phyloP scores from a whole-genome alignment of 2,113 vertebrate species.

The Arvicanthis niloticus region DNA sequence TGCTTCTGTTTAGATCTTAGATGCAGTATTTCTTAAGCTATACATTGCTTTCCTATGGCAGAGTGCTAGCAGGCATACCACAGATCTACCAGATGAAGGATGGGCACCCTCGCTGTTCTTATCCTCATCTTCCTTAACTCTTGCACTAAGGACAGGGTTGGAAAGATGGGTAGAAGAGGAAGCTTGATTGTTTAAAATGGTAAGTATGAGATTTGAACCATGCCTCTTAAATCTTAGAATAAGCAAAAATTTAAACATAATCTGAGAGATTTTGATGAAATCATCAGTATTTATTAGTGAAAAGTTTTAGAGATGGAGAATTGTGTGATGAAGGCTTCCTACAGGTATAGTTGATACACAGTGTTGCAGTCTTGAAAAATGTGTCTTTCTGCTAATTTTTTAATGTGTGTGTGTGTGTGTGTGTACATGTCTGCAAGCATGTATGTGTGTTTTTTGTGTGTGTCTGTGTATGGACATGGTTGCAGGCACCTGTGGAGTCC shows the following conservation, averaged over 20 bases:
- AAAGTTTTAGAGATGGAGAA: background rate
- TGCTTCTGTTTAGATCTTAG: background rate
- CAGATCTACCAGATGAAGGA: background rate
- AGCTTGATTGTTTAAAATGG: background rate
- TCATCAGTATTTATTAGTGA: background rate
- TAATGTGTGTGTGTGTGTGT: background rate
- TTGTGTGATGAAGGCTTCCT: background rate
- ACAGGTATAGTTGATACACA: background rate
- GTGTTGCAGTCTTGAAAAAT: background rate
- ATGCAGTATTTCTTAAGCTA: background rate
- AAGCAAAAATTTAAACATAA: background rate
- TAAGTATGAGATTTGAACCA: background rate
- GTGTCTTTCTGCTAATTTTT: background rate
- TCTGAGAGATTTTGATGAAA: background rate
- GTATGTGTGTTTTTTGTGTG: background rate
- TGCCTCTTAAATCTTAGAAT: background rate
- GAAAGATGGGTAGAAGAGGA: background rate
- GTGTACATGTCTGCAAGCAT: no score
- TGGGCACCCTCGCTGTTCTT: background rate
- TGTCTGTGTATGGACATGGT: background rate
- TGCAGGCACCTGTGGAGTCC: background rate
- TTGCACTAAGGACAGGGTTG: background rate
- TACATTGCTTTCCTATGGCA: background rate
- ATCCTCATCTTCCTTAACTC: slow-evolving; percentile 15
- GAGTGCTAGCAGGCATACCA: background rate